Evolutionary conservation across 2,888 invertebrate genomes (phyloP), one percentile per base, ranked within the genome.

Genomic region (Oscheius sp.): DNA sequence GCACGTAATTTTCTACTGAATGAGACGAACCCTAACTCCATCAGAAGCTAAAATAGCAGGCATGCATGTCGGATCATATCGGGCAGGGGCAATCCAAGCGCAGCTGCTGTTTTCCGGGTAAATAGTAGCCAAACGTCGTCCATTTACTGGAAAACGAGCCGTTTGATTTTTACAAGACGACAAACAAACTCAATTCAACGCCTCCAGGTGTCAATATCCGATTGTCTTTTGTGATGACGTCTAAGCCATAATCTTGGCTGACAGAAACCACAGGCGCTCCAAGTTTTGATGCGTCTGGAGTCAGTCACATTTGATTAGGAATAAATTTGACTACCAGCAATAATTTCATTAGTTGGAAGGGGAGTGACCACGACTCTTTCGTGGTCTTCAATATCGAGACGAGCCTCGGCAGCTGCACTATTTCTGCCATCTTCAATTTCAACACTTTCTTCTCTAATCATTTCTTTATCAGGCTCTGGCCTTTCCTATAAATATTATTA

Each of bases 51-150:
- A 64, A 53, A 83, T 80, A 2, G 85, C 77, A 1, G 88, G 88
- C 83, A 88, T 85, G 63, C 79, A 82, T 49, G 41, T 68, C n/a
- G 84, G 76, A 71, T 87, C 83, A 76, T 88, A 88, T n/a, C 77
- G 72, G 27, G 88, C 87, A 5, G 86, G 88, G n/a, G 81, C 76
- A 3, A 89, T 41, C 88, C 88, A 88, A 7, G 84, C 85, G 70
- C 86, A 88, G 16, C 74, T 58, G 41, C 69, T 58, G 71, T 88
- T 88, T 63, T 77, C 82, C 25, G 88, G 88, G 56, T 74, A 82
- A 7, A 89, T 79, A 7, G 83, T 83, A 6, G 84, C 82, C 13
- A 88, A 63, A 16, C 87, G 71, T 45, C 85, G 84, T 7, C 83
- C 87, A 71, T 85, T 88, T 52, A 77, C 88, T 87, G 55, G 70